A percentile compares a stretch with the other conserved stretches of the same genome.
These are phyloP conservation scores for Drosophila murphyi DNA, from an alignment of 1,140 invertebrate species.

Conservation along the genomic window DNA sequence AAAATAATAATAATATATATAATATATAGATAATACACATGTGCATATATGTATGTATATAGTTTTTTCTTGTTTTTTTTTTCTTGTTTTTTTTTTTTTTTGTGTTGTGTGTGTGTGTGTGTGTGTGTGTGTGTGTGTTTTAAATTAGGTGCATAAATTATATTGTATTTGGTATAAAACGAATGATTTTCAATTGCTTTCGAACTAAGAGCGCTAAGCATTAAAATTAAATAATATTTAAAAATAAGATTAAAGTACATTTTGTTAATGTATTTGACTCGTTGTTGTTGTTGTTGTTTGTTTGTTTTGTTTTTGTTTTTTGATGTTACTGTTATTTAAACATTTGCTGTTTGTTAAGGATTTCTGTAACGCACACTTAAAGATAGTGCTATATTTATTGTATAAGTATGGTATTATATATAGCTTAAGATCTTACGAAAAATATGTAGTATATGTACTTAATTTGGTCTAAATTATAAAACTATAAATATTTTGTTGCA, in stretches of 20 bases:
- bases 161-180: conserved; percentile 79
- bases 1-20: conserved; percentile 62
- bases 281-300: conserved; percentile 60
- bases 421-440: background rate
- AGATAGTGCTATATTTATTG: conserved; percentile 10
- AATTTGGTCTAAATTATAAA: conserved; percentile 47
- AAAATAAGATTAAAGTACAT: conserved; percentile 50
- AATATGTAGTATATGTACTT: conserved; percentile 44
- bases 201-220: conserved; percentile 59
- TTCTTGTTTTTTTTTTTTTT: background rate
- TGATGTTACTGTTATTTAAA: background rate
- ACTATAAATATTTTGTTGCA: conserved; percentile 42
- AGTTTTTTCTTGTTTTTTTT: background rate
- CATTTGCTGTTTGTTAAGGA: conserved; percentile 31
- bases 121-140: conserved; percentile 56
- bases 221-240: conserved; percentile 70
- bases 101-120: conserved; percentile 28
- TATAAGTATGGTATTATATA: background rate
- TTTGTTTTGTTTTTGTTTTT: background rate
- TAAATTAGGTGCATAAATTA: conserved; percentile 56
- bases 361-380: conserved; percentile 35
- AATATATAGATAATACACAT: conserved; percentile 68
- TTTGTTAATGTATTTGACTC: conserved; percentile 65
- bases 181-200: conserved; percentile 63
- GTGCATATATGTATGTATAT: conserved; percentile 49